These are phyloP conservation scores for Pseudomyrmex dendroicus DNA, from an alignment of 1,140 invertebrate species.

Conservation along the genomic window DNA sequence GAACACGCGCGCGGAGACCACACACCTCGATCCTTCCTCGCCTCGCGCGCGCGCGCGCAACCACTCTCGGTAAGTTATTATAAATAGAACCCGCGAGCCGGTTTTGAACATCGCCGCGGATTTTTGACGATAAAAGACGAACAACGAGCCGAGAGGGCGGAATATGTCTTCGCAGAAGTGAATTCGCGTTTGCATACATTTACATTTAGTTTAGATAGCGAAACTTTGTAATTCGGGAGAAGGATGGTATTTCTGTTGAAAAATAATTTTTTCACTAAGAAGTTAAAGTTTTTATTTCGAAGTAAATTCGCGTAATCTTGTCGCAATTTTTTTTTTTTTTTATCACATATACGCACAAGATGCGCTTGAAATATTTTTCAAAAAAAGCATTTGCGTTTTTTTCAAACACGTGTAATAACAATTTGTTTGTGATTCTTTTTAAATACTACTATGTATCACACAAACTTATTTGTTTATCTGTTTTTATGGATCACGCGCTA, in stretches of 20 bases:
- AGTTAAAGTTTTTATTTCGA: not conserved
- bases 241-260: slow-evolving; percentile 20
- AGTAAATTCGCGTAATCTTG: slow-evolving; percentile 9
- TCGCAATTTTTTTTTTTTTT: not conserved
- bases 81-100: slow-evolving; percentile 51
- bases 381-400: not conserved
- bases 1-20: slow-evolving; percentile 49
- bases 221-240: slow-evolving; percentile 20
- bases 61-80: slow-evolving; percentile 46
- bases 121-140: slow-evolving; percentile 33
- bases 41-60: not conserved
- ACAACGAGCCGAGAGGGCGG: not conserved
- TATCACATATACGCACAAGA: not conserved
- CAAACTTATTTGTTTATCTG: not conserved
- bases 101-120: slow-evolving; percentile 13
- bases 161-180: slow-evolving; percentile 22
- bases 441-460: not conserved
- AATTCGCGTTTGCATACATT: slow-evolving; percentile 47
- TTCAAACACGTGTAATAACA: not conserved
- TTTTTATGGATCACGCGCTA: not conserved
- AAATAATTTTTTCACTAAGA: not conserved
- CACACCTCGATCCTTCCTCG: slow-evolving; percentile 38
- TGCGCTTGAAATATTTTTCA: not conserved
- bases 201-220: slow-evolving; percentile 39
- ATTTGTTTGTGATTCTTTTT: not conserved